Conservation (phyloP, 2,888 invertebrate species). For the Nephrocerus scutellatus region DNA sequence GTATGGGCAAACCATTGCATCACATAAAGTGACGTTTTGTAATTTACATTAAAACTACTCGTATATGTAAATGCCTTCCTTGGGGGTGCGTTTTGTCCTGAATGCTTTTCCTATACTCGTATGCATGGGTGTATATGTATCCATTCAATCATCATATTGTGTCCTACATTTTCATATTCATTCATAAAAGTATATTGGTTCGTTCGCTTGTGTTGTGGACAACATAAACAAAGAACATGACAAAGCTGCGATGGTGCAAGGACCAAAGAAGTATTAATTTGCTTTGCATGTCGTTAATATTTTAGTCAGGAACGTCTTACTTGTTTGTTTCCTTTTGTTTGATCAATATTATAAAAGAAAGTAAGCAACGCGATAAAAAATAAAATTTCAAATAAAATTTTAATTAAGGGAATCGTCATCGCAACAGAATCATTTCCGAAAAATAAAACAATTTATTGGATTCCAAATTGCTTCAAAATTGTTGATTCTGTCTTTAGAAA, state of each 20-base stretch:
- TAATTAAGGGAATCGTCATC: neutral
- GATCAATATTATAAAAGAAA: no score
- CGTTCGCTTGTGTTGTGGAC: conserved; percentile 2
- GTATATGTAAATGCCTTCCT: no score
- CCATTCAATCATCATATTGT: conserved; percentile 1
- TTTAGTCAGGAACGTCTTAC: no score
- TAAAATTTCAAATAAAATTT: conserved; percentile 1
- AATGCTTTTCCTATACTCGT: no score
- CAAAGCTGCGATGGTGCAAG: no score
- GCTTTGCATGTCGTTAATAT: neutral
- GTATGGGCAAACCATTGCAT: no score
- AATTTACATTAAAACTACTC: no score
- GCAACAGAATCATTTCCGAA: neutral
- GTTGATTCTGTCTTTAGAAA: no score
- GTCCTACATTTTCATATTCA: neutral
- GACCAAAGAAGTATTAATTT: no score
- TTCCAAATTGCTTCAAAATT: neutral
- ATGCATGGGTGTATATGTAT: neutral
- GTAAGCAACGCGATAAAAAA: no score
- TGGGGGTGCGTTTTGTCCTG: no score
- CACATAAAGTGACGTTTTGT: no score
- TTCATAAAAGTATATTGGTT: neutral
- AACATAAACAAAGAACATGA: neutral
- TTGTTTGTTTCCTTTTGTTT: conserved; percentile 24
- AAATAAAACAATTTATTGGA: neutral